Conservation (phyloP, 2,113 vertebrate genomes). For the Osmerus eperlanus region DNA sequence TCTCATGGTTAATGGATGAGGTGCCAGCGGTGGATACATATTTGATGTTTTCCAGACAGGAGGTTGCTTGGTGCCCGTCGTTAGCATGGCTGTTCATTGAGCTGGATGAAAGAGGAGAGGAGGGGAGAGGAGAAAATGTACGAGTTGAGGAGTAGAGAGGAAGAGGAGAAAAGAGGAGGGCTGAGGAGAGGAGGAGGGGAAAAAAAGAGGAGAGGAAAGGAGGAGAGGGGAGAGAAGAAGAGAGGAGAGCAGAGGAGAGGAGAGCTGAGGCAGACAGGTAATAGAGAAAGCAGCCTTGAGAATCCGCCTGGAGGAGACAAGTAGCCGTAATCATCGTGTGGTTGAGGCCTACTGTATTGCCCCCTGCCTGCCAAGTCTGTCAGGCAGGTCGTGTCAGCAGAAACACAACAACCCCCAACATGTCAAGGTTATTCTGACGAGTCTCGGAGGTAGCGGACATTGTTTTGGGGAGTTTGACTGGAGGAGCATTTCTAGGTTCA, state of each 20-base stretch:
- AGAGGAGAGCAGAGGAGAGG: not conserved
- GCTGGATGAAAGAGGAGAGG: not conserved
- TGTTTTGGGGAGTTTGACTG: not conserved
- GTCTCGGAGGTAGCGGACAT: not conserved
- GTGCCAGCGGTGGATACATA: slow-evolving; percentile 40
- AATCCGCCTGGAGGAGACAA: not conserved
- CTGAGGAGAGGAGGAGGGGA: not conserved
- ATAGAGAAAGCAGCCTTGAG: not conserved
- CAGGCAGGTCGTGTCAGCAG: slow-evolving; percentile 1
- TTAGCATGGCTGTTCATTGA: slow-evolving; percentile 32
- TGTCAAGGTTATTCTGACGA: not conserved
- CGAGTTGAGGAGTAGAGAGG: not conserved
- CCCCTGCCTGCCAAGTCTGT: slow-evolving; percentile 1
- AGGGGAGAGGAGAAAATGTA: not conserved
- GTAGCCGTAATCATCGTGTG: slow-evolving; percentile 1
- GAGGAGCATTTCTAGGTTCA: too few species aligned
- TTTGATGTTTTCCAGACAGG: slow-evolving; percentile 49
- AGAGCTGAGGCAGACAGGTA: not conserved
- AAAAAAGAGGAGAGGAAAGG: not conserved
- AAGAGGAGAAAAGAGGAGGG: not conserved
- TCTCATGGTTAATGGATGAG: slow-evolving; percentile 52
- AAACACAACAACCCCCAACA: not conserved
- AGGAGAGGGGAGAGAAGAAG: too few species aligned
- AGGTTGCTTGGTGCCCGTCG: slow-evolving; percentile 36
- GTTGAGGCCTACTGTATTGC: not conserved